These are phyloP conservation scores for Imbricaverruca yamaguchii DNA, from an alignment of 2,888 invertebrate species.

Conservation along the genomic window DNA sequence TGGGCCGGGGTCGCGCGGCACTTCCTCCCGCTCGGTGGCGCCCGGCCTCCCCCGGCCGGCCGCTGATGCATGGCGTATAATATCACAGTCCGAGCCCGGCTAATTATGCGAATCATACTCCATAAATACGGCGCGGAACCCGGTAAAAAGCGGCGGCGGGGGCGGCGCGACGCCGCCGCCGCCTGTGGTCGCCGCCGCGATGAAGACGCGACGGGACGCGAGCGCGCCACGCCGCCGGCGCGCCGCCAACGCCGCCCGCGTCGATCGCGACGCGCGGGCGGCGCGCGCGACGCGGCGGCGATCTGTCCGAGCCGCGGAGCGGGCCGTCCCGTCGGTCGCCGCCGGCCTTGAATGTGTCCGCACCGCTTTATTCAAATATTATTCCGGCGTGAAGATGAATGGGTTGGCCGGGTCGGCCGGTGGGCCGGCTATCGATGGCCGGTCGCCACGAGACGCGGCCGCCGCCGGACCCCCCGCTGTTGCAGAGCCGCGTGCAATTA, in stretches of 20 bases:
- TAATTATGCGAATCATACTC: conserved; percentile 22
- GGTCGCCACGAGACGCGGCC: background rate
- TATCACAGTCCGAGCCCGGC: background rate
- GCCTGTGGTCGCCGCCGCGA: background rate
- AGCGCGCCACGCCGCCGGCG: background rate
- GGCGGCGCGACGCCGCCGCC: background rate
- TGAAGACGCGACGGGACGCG: background rate
- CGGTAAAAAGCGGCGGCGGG: background rate
- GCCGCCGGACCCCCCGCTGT: too few relatives aligned
- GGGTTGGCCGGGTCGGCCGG: background rate
- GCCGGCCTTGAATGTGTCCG: background rate
- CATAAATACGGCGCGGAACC: background rate
- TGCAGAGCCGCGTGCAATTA: too few relatives aligned
- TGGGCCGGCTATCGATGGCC: background rate
- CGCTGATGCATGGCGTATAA: conserved; percentile 5
- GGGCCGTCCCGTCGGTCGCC: background rate
- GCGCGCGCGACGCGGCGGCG: background rate
- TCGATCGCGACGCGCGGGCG: background rate
- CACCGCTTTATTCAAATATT: background rate
- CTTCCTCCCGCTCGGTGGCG: background rate
- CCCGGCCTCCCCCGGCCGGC: background rate
- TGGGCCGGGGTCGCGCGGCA: background rate
- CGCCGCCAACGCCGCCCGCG: background rate
- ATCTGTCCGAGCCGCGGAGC: background rate
- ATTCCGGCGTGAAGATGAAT: background rate